Conservation (phyloP, 1,140 invertebrate genomes). For the Hylyphantes graminicola region DNA sequence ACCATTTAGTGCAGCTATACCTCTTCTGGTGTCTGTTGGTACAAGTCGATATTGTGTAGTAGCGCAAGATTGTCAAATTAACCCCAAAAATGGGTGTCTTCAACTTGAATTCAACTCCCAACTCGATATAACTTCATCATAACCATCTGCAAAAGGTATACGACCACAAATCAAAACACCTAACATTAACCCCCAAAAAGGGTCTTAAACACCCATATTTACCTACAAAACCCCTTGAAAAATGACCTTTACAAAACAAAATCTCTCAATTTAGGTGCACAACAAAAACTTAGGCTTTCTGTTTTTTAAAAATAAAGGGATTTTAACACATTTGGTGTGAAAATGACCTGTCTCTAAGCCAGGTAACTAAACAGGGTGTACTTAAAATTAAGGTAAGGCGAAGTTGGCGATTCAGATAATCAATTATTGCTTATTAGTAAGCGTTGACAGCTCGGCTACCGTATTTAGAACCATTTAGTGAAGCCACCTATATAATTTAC, state of each 20-base stretch:
- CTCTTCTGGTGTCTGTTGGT: too few relatives aligned
- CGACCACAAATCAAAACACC: too few relatives aligned
- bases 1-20: slow-evolving; percentile 27
- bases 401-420: slow-evolving; percentile 12
- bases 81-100: too few relatives aligned
- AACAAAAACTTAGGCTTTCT: slow-evolving; percentile 1
- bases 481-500: slow-evolving; percentile 30
- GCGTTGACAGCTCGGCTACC: slow-evolving; percentile 44
- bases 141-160: too few relatives aligned
- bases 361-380: neutral
- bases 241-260: slow-evolving; percentile 18
- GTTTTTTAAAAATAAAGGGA: slow-evolving; percentile 8
- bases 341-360: neutral
- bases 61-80: too few relatives aligned
- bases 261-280: slow-evolving; percentile 12
- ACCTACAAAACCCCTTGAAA: slow-evolving; percentile 12
- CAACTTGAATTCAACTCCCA: too few relatives aligned
- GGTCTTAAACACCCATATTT: slow-evolving; percentile 25
- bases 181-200: too few relatives aligned
- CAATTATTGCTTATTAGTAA: slow-evolving; percentile 46
- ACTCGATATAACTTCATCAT: too few relatives aligned
- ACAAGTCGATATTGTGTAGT: too few relatives aligned
- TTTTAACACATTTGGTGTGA: slow-evolving; percentile 23
- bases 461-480: slow-evolving; percentile 46
- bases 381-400: neutral